phyloP scores from a whole-genome alignment of 2,888 invertebrate genomes.

The Brachyptera putata region DNA sequence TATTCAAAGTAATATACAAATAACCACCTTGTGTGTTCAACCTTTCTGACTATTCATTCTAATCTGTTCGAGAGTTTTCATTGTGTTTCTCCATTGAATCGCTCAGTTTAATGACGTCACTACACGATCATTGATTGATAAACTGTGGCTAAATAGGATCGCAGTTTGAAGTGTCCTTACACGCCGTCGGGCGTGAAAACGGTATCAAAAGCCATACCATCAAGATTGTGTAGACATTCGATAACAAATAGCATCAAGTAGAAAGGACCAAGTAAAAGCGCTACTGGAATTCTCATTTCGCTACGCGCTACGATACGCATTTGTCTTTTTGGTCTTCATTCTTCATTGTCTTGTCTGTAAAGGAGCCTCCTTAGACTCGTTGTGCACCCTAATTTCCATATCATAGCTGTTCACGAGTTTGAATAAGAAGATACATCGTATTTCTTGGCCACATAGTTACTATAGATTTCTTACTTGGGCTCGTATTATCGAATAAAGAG shows the following conservation, averaged over 20 bases:
- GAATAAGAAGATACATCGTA: conserved; percentile 17
- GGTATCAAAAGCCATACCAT: background rate
- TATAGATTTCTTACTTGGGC: conserved; percentile 9
- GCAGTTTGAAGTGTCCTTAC: too few species aligned
- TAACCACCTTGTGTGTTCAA: too few species aligned
- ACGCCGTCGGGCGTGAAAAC: background rate
- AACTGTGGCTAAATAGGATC: too few species aligned
- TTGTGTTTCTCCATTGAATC: too few species aligned
- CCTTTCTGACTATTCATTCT: too few species aligned
- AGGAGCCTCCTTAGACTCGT: conserved; percentile 5
- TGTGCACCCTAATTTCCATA: conserved; percentile 19
- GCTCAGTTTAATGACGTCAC: too few species aligned
- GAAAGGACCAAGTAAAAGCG: background rate
- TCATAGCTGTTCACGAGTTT: conserved; percentile 10
- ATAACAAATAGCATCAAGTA: conserved; percentile 12
- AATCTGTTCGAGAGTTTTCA: too few species aligned
- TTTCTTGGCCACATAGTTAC: conserved; percentile 9
- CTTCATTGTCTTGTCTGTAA: conserved; percentile 17
- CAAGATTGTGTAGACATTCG: background rate
- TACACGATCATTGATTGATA: too few species aligned
- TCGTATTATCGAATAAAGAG: conserved; percentile 14
- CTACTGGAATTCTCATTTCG: conserved; percentile 18
- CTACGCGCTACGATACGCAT: conserved; percentile 18
- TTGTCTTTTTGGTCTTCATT: conserved; percentile 9
- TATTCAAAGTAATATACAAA: too few species aligned